These are phyloP conservation scores for Thalpophila matura DNA, from an alignment of 2,888 invertebrate species.

Conservation along the genomic window DNA sequence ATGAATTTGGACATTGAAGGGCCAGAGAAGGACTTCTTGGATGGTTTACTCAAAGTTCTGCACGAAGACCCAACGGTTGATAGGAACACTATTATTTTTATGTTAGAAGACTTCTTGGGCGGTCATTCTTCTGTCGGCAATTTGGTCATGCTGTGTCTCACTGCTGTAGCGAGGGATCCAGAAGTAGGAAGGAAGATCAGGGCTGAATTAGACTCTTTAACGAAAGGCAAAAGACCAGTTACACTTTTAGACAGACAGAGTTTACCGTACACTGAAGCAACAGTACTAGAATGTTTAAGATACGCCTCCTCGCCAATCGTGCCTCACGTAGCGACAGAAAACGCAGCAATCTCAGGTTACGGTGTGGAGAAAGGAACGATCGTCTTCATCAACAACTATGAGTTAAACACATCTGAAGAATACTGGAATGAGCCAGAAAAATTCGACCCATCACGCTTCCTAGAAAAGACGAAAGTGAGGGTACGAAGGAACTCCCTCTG, in stretches of 20 bases:
- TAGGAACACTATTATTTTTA: conserved; percentile 95
- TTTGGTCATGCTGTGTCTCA: conserved; percentile 94
- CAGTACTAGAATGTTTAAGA: conserved; percentile 94
- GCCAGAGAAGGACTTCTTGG: conserved; percentile 94
- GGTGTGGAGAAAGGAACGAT: conserved; percentile 94
- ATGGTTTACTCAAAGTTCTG: conserved; percentile 94
- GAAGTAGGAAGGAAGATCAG: conserved; percentile 92
- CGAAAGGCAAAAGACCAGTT: conserved; percentile 90
- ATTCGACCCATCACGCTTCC: conserved; percentile 94
- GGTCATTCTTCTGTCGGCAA: conserved; percentile 97
- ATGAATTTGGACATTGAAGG: conserved; percentile 90
- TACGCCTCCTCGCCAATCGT: conserved; percentile 97
- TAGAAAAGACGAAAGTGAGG: conserved; percentile 85
- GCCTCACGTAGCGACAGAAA: conserved; percentile 96
- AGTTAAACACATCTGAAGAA: conserved; percentile 93
- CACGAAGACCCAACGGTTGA: conserved; percentile 92
- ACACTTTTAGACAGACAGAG: conserved; percentile 92
- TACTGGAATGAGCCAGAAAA: conserved; percentile 94
- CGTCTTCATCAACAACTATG: conserved; percentile 96
- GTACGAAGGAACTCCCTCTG: conserved; percentile 85
- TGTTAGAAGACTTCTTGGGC: conserved; percentile 96
- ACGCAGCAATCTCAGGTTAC: conserved; percentile 93
- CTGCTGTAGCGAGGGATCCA: conserved; percentile 92
- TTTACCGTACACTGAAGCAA: conserved; percentile 95
- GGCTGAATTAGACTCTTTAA: conserved; percentile 92